Conservation (phyloP, 2,797 vertebrate genomes). For the Denticeps clupeoides region DNA sequence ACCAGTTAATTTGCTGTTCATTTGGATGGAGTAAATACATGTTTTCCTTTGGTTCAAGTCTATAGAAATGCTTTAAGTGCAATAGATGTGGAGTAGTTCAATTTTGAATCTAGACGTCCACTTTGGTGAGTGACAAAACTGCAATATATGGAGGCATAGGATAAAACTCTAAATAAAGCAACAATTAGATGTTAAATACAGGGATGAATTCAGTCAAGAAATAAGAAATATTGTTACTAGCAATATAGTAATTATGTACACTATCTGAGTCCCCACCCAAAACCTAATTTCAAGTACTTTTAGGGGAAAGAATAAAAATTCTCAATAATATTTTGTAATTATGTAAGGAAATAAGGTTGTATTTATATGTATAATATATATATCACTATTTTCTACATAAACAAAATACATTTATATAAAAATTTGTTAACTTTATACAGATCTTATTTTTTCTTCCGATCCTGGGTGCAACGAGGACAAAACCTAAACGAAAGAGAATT, state of each 20-base stretch:
- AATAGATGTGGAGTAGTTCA: too few relatives aligned
- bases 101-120: too few relatives aligned
- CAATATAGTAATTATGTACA: constrained; percentile 34
- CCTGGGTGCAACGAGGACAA: constrained; percentile 90
- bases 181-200: too few relatives aligned
- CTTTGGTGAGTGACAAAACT: too few relatives aligned
- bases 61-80: constrained; percentile 13
- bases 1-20: constrained; percentile 21
- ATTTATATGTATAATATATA: constrained; percentile 31
- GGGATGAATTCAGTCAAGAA: too few relatives aligned
- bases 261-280: constrained; percentile 42
- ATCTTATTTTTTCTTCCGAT: constrained; percentile 84
- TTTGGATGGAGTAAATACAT: constrained; percentile 4
- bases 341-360: constrained; percentile 35
- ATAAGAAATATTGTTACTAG: too few relatives aligned
- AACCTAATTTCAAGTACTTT: too few relatives aligned
- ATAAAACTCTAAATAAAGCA: too few relatives aligned
- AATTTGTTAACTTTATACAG: constrained; percentile 24
- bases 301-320: constrained; percentile 33
- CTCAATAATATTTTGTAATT: constrained; percentile 21
- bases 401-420: constrained; percentile 36
- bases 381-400: constrained; percentile 36
- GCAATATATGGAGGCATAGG: too few relatives aligned
- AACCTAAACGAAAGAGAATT: constrained; percentile 62
- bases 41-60: too few relatives aligned